phyloP scores from a whole-genome alignment of 2,888 invertebrate species.

The Drosophila greeni region DNA sequence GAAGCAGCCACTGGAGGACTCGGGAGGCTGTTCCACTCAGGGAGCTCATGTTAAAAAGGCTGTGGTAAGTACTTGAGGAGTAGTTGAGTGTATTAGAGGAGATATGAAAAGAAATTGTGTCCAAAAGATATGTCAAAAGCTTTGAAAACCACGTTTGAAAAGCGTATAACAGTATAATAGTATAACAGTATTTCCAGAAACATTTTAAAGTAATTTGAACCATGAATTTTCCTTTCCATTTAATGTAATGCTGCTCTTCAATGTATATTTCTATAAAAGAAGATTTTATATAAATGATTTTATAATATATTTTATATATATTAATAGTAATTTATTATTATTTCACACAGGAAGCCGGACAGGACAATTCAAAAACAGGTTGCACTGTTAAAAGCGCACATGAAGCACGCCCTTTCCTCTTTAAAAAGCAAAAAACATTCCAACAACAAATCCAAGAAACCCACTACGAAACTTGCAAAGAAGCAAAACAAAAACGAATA shows the following conservation, averaged over 20 bases:
- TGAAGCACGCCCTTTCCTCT: conserved; percentile 1
- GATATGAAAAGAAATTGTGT: too few species aligned
- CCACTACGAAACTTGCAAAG: conserved; percentile 3
- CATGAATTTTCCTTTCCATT: neutral
- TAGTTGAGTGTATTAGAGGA: too few species aligned
- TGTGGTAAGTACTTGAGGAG: neutral
- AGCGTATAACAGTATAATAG: too few species aligned
- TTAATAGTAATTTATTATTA: too few species aligned
- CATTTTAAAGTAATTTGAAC: neutral
- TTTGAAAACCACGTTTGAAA: too few species aligned
- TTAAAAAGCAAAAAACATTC: conserved; percentile 13
- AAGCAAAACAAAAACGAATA: conserved; percentile 3
- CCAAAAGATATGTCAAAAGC: too few species aligned
- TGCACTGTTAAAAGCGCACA: conserved; percentile 17
- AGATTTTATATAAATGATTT: too few species aligned
- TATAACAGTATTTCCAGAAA: too few species aligned
- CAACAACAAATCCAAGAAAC: conserved; percentile 15
- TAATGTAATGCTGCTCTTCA: neutral
- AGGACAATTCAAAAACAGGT: neutral
- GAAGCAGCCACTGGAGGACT: neutral
- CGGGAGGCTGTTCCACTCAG: conserved; percentile 12
- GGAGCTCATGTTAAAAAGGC: conserved; percentile 1
- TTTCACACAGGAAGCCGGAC: conserved; percentile 3
- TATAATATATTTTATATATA: too few species aligned
- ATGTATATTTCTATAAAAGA: too few species aligned